Conservation (phyloP, 2,113 vertebrate genomes). For the Aythya baeri region DNA sequence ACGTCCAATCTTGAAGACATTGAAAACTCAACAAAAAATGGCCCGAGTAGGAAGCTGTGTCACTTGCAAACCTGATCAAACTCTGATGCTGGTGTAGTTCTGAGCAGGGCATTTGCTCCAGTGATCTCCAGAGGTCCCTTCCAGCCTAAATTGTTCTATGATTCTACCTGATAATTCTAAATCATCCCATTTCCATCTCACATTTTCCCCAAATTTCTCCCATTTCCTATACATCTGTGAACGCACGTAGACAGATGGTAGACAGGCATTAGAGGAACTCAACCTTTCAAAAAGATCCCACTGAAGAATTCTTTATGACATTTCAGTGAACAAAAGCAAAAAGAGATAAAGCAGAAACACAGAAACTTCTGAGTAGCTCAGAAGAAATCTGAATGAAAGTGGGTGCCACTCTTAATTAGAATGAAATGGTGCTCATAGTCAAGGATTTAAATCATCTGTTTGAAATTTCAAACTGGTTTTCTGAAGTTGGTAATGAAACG, state of each 20-base stretch:
- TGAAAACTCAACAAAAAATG: not conserved
- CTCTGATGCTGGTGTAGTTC: not conserved
- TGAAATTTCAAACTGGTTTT: constrained; percentile 6
- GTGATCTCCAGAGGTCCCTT: not conserved
- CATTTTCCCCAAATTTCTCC: not conserved
- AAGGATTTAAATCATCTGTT: not conserved
- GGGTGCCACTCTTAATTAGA: not conserved
- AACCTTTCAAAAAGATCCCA: not conserved
- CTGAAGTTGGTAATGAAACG: not conserved
- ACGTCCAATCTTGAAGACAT: not conserved
- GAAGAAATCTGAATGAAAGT: not conserved
- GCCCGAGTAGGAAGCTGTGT: too few relatives aligned
- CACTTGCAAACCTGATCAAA: not conserved
- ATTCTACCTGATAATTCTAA: not conserved
- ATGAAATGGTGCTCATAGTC: not conserved
- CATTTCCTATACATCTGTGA: not conserved
- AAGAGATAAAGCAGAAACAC: not conserved
- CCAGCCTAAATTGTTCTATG: not conserved
- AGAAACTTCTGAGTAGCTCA: not conserved
- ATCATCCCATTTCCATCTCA: not conserved
- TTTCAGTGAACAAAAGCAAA: not conserved
- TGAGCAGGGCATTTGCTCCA: not conserved
- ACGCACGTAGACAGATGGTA: not conserved
- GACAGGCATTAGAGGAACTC: not conserved
- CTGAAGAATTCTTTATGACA: not conserved